Conservation (phyloP, 1,140 invertebrate genomes). For the Leptinotarsa texana region DNA sequence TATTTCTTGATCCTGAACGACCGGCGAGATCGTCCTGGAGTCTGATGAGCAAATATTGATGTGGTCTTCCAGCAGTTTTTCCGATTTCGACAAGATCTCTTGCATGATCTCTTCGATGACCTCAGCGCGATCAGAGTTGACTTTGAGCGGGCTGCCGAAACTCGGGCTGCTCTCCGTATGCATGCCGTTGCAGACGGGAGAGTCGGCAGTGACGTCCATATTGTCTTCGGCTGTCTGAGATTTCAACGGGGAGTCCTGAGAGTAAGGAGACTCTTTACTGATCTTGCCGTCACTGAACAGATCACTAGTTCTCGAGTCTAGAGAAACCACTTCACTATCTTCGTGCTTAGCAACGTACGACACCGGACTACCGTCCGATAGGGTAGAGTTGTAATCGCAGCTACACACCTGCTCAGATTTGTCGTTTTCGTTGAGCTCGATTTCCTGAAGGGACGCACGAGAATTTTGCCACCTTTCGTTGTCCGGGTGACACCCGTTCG, state of each 20-base stretch:
- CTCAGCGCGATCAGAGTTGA: conserved; percentile 58
- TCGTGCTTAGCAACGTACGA: conserved; percentile 58
- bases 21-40: conserved; percentile 43
- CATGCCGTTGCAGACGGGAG: conserved; percentile 52
- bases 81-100: conserved; percentile 63
- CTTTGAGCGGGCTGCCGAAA: conserved; percentile 48
- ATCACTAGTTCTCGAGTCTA: conserved; percentile 61
- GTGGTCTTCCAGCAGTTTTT: conserved; percentile 59
- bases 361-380: conserved; percentile 62
- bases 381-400: conserved; percentile 62
- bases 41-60: conserved; percentile 26
- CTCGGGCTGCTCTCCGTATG: conserved; percentile 50
- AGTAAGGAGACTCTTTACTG: conserved; percentile 54
- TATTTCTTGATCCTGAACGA: conserved; percentile 60
- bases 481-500: conserved; percentile 56
- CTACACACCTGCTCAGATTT: conserved; percentile 59
- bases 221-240: conserved; percentile 44
- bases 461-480: conserved; percentile 56
- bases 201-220: conserved; percentile 29
- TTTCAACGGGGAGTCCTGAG: conserved; percentile 49
- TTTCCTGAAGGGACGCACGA: conserved; percentile 52
- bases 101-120: conserved; percentile 64
- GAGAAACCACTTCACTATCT: conserved; percentile 59
- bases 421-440: conserved; percentile 59
- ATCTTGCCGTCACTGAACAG: conserved; percentile 61